Conservation (phyloP, 2,797 vertebrate genomes). For the Brachyalestes nurse region DNA sequence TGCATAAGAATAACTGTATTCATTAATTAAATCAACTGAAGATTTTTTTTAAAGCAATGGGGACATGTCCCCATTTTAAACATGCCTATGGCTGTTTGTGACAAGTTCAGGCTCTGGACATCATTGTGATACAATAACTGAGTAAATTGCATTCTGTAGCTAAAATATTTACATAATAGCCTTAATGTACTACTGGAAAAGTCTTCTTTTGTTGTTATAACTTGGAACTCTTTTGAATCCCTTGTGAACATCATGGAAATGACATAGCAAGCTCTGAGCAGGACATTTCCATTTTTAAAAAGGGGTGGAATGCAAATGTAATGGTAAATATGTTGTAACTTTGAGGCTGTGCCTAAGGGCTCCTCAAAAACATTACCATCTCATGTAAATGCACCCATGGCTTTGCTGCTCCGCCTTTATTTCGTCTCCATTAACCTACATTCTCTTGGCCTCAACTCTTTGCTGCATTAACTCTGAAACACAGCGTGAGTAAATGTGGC, state of each 20-base stretch:
- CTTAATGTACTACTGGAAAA: neutral
- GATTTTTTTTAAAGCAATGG: too few relatives aligned
- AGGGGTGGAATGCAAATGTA: neutral
- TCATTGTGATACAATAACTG: too few relatives aligned
- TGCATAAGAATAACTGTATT: too few relatives aligned
- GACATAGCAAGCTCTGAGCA: neutral
- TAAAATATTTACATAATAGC: too few relatives aligned
- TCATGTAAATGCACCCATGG: conserved; percentile 24
- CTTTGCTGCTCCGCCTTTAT: conserved; percentile 15
- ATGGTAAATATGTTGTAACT: conserved; percentile 3
- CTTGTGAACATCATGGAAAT: neutral
- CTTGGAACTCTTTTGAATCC: neutral
- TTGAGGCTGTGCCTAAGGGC: conserved; percentile 2
- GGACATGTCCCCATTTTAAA: too few relatives aligned
- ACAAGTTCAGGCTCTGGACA: too few relatives aligned
- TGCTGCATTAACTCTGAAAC: conserved; percentile 32
- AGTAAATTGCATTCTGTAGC: too few relatives aligned
- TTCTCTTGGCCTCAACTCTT: conserved; percentile 18
- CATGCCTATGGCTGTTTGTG: too few relatives aligned
- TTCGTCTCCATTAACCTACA: conserved; percentile 31
- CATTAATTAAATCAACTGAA: too few relatives aligned
- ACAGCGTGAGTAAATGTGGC: conserved; percentile 25
- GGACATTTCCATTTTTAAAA: conserved; percentile 7
- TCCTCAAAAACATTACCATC: conserved; percentile 21
- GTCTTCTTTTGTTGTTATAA: neutral